Conservation (phyloP, 2,888 invertebrate species). For the Byasa hedistus region DNA sequence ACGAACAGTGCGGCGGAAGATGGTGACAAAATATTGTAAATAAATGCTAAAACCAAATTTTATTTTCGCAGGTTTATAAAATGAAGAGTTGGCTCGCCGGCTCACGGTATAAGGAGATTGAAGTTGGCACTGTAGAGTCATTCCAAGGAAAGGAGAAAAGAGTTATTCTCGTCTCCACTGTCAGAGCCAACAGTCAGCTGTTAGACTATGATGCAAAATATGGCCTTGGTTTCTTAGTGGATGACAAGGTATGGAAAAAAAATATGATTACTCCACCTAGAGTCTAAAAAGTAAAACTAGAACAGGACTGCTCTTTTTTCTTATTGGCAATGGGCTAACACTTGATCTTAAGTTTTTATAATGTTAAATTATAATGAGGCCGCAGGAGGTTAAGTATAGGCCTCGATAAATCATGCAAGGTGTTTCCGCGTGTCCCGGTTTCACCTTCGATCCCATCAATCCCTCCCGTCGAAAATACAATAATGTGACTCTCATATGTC, state of each 20-base stretch:
- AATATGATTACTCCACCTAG: neutral
- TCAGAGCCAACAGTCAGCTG: conserved; percentile 80
- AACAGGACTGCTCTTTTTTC: no score
- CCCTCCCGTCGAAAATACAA: no score
- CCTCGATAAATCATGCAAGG: no score
- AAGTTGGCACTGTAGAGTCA: conserved; percentile 90
- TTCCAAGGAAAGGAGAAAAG: conserved; percentile 93
- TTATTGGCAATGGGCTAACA: no score
- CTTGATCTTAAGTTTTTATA: no score
- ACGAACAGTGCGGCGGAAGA: neutral
- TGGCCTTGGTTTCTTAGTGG: conserved; percentile 78
- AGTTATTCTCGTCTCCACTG: conserved; percentile 90
- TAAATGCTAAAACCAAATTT: neutral
- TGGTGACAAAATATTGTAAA: neutral
- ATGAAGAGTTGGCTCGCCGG: conserved; percentile 65
- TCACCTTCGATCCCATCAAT: no score
- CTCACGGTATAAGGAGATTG: conserved; percentile 63
- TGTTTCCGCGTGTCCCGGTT: no score
- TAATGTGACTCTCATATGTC: no score
- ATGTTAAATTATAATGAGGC: no score
- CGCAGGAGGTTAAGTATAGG: no score
- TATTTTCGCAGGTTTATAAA: conserved; percentile 57
- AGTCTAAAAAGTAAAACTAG: neutral
- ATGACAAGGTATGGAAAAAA: conserved; percentile 55
- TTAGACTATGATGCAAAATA: conserved; percentile 75